Base-by-base conservation (phyloP, 2,113 vertebrate species). In the Oriolus oriolus region DNA sequence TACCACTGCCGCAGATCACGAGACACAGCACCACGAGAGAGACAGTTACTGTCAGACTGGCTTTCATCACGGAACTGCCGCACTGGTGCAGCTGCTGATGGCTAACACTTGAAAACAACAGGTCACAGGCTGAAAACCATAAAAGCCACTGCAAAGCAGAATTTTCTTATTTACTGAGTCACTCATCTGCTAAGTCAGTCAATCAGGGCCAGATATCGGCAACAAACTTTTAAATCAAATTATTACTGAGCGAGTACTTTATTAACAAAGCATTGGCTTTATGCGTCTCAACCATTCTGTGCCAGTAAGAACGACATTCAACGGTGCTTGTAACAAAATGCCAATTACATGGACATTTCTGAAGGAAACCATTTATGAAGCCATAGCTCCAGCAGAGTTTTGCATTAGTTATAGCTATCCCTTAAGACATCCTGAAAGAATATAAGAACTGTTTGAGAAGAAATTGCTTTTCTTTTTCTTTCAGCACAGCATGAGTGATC, bases 391-490 rank as follows among this genome's bases (percentile, higher is more conserved):
- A 56, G 37, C 37, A 74, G 66, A 75, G 23, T 26, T 78, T 76
- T 81, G 61, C 17, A 84, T 53, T 59, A n/a, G 45, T 57, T 87
- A 69, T 24, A 87, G 23, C 31, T 81, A 84, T 26, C 42, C 54
- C 59, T 91, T 74, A 94, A 61, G 64, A 70, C 33, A 75, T 82
- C 9, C 26, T 75, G 39, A 70, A 81, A 93, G n/a, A 81, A 78
- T 1, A 0, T 9, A 56, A 56, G 8, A n/a, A 54, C 27, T 7
- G 28, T 68, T 71, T 42, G 42, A 71, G 57, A 71, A 82, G 53
- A 92, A 93, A 90, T 39, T 70, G 61, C 11, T 90, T 87, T 73
- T 82, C n/a, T 79, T 89, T 87, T 82, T 73, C 57, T 90, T 86
- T 37, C 59, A 83, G 57, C 57, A 64, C 33, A 71, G 22, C n/a